Evolutionary conservation across 2,797 vertebrate genomes (phyloP).

Genomic region (Rhincodon typus): DNA sequence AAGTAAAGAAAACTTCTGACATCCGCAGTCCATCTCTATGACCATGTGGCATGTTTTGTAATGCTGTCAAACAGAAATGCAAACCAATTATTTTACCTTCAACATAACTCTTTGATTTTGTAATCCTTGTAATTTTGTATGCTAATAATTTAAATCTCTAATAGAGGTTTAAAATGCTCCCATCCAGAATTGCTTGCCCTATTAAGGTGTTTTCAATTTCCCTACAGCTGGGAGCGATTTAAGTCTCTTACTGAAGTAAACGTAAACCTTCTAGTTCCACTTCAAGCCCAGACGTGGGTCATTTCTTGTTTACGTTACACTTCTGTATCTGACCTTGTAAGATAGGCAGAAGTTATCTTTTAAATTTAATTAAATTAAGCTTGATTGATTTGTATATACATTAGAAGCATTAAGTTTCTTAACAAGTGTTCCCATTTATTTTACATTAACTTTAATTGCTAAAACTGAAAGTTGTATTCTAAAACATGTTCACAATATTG

Average conservation of each 20-base stretch:
- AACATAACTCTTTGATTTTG: not conserved
- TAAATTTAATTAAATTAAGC: not conserved
- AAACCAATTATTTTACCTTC: not conserved
- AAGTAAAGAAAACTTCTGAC: not conserved
- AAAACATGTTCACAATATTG: not conserved
- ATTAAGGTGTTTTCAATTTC: not conserved
- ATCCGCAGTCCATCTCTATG: not conserved
- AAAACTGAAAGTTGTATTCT: not conserved
- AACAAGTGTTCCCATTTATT: not conserved
- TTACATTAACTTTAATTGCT: not conserved
- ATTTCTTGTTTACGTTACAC: not conserved
- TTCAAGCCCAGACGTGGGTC: not conserved
- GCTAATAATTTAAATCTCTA: not conserved
- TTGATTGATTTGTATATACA: not conserved
- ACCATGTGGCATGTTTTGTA: not conserved
- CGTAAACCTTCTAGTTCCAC: not conserved
- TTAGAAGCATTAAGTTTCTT: not conserved
- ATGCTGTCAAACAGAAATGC: not conserved
- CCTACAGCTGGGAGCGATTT: not conserved
- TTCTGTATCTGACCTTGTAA: not conserved
- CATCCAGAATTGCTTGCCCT: not conserved
- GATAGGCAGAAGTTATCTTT: not conserved
- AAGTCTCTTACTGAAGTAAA: not conserved
- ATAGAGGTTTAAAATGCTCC: too few relatives aligned
- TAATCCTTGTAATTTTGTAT: not conserved